Base-by-base conservation (phyloP, 2,797 vertebrate species). In the Catharus ustulatus region DNA sequence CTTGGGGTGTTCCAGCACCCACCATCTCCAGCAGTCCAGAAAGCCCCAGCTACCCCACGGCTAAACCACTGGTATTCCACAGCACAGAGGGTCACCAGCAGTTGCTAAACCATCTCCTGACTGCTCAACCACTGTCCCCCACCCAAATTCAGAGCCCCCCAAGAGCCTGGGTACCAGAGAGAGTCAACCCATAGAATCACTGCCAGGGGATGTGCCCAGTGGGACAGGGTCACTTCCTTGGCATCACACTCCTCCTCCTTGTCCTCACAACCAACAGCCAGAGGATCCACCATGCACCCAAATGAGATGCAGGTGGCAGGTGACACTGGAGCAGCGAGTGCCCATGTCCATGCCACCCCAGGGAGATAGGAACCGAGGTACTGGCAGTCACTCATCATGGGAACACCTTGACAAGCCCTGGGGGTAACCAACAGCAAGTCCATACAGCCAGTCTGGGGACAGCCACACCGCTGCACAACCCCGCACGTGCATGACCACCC, bases 341-440 rank as follows among this genome's bases (percentile, higher is more conserved):
- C 32, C 49, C 0, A 0, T 8, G 45, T n/a, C 42, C 18, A 2
- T 1, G 7, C 34, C 61, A 63, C 19, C 15, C 46, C 1, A 1
- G 36, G 42, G 46, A 42, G 23, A 73, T 13, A 68, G 46, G 29
- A 14, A 1, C 19, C 0, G 0, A 4, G 51, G 14, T 34, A 64
- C 21, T 36, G 55, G 24, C 76, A 73, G n/a, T 64, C 46, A 30
- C 12, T 24, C 12, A 6, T 30, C 32, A 40, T 0, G 0, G 43
- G 29, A 84, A 72, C 43, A 87, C 19, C 18, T 21, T 40, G 18
- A 51, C 66, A 30, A 59, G 43, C 43, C 61, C 54, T 9, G 26
- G 14, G 22, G 36, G 9, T 32, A 62, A 32, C 32, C 40, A 22
- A 45, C n/a, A 48, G 45, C 0, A 0, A 72, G 38, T 11, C 30